phyloP scores from a whole-genome alignment of 2,888 invertebrate species.

The Escarpia spicata region DNA sequence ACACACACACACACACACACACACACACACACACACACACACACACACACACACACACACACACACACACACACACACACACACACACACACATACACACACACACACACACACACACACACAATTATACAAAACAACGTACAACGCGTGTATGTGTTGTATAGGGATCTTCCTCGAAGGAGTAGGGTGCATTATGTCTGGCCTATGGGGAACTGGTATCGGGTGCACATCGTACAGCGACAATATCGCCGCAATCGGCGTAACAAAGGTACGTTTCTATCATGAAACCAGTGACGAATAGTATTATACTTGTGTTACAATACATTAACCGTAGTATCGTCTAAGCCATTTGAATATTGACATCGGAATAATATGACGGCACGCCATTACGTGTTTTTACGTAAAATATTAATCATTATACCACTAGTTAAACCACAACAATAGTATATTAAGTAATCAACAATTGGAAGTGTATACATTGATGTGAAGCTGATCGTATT shows the following conservation, averaged over 20 bases:
- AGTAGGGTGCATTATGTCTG: slow-evolving; percentile 83
- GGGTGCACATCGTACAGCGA: slow-evolving; percentile 91
- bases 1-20: not conserved
- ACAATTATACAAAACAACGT: not conserved
- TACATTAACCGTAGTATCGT: too few species aligned
- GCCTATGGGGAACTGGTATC: slow-evolving; percentile 86
- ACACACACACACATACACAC: not conserved
- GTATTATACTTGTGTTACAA: too few species aligned
- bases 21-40: not conserved
- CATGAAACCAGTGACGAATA: too few species aligned
- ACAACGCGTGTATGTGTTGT: not conserved
- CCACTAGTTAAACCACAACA: too few species aligned
- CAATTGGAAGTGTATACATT: too few species aligned
- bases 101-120: not conserved
- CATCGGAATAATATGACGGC: too few species aligned
- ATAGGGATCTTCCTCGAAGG: slow-evolving; percentile 76
- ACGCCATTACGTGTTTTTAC: too few species aligned
- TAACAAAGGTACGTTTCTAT: slow-evolving; percentile 75
- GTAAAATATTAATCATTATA: too few species aligned
- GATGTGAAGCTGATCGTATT: too few species aligned
- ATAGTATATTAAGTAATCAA: too few species aligned
- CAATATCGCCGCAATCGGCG: slow-evolving; percentile 89
- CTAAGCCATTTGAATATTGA: too few species aligned
- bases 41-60: slow-evolving; percentile 1
- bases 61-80: not conserved